Conservation (phyloP, 2,113 vertebrate genomes). For the Cathartes aura region DNA sequence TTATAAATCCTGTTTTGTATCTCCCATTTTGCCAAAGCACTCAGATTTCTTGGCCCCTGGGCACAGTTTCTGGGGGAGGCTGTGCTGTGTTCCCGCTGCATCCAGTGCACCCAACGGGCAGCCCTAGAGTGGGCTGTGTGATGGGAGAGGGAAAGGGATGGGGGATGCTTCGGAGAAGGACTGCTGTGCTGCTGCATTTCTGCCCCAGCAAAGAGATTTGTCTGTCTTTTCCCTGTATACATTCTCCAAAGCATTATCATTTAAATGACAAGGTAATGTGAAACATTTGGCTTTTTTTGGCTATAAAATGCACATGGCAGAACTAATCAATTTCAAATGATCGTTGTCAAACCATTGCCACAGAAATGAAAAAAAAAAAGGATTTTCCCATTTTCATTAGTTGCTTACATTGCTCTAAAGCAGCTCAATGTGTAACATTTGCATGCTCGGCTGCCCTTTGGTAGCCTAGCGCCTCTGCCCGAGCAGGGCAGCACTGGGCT, state of each 20-base stretch:
- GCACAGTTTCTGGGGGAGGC: background rate
- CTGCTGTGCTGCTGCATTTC: background rate
- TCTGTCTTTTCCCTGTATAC: background rate
- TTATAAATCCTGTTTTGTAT: background rate
- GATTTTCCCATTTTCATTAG: background rate
- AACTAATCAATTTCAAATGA: constrained; percentile 45
- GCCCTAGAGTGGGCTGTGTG: background rate
- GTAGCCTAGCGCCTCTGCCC: background rate
- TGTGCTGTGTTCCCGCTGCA: background rate
- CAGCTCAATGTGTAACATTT: background rate
- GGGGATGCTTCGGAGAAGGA: background rate
- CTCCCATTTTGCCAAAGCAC: background rate
- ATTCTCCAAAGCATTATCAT: background rate
- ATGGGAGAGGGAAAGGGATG: background rate
- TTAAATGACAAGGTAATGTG: background rate
- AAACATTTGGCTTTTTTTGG: background rate
- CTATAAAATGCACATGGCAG: constrained; percentile 23
- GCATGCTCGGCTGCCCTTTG: background rate
- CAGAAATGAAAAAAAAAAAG: background rate
- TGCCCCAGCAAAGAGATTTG: background rate
- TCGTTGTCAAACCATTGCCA: background rate
- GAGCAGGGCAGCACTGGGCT: background rate
- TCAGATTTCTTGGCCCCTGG: background rate
- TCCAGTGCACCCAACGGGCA: background rate
- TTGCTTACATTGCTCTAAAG: background rate